phyloP scores from a whole-genome alignment of 1,140 invertebrate species.

The Drosophila bocqueti region DNA sequence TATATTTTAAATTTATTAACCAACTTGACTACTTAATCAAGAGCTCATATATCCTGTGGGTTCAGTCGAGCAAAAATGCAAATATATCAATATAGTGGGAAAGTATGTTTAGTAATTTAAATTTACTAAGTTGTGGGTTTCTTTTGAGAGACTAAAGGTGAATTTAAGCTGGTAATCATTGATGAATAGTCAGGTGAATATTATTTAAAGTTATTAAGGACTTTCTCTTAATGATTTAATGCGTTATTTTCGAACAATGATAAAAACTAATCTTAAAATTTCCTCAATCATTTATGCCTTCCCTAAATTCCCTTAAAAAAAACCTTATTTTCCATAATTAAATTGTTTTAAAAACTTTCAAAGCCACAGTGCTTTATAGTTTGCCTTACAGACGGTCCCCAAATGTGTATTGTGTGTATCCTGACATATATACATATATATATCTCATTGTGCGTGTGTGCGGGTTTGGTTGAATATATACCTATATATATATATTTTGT shows the following conservation, averaged over 20 bases:
- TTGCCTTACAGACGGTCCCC: constrained; percentile 8
- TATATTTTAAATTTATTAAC: constrained; percentile 15
- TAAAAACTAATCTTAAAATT: neutral
- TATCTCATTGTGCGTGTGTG: constrained; percentile 27
- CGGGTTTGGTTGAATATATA: constrained; percentile 2
- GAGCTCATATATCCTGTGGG: neutral
- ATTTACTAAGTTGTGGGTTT: neutral
- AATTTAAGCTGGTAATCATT: neutral
- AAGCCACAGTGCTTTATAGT: constrained; percentile 49
- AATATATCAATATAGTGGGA: neutral
- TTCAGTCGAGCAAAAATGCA: neutral
- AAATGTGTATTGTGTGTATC: constrained; percentile 32
- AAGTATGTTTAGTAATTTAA: neutral
- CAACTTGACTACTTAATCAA: neutral
- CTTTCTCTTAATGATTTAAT: neutral
- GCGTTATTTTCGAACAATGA: neutral
- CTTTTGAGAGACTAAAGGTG: neutral
- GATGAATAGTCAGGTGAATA: too few relatives aligned
- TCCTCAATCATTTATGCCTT: too few relatives aligned
- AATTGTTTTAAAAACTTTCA: constrained; percentile 3
- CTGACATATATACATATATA: neutral
- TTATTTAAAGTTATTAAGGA: too few relatives aligned
- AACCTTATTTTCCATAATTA: neutral
- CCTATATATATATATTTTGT: constrained; percentile 16
- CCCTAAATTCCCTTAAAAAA: too few relatives aligned